Percentiles rank a stretch among this genome's conserved stretches.
These are phyloP conservation scores for Endotricha flammealis DNA, from an alignment of 2,888 invertebrate species.

Conservation along the genomic window DNA sequence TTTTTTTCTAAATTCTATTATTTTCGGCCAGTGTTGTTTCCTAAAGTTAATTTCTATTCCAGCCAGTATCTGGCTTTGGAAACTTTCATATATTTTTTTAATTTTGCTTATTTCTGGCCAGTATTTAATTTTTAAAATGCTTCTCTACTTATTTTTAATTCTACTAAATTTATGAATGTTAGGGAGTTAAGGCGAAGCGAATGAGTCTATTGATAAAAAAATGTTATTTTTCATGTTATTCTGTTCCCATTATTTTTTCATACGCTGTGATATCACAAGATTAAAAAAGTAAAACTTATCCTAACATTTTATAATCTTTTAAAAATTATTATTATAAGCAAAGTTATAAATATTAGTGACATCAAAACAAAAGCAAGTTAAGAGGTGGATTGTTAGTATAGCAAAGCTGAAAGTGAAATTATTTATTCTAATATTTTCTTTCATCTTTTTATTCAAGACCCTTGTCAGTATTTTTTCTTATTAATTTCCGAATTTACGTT, in stretches of 20 bases:
- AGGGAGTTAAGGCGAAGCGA: constrained; percentile 75
- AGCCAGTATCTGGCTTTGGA: constrained; percentile 1
- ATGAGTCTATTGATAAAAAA: constrained; percentile 57
- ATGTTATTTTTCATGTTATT: constrained; percentile 50
- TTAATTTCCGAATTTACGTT: constrained; percentile 22
- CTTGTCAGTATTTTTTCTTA: constrained; percentile 12
- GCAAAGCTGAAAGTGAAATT: constrained; percentile 44
- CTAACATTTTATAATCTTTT: no score
- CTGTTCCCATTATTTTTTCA: neutral
- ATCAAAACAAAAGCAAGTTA: constrained; percentile 19
- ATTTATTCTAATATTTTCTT: constrained; percentile 18
- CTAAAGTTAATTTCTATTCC: no score
- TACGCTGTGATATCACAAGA: neutral
- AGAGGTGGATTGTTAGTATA: constrained; percentile 46
- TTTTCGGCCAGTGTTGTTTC: constrained; percentile 8
- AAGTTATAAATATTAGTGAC: constrained; percentile 19
- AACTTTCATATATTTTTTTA: neutral
- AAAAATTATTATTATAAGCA: constrained; percentile 16
- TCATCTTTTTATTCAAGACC: constrained; percentile 17
- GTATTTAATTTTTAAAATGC: neutral
- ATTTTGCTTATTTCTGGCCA: constrained; percentile 2
- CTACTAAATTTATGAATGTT: constrained; percentile 42
- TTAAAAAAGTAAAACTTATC: constrained; percentile 4
- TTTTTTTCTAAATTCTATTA: constrained; percentile 9
- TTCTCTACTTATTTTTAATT: neutral